phyloP scores from a whole-genome alignment of 2,113 vertebrate species.

The Apodemus speciosus region DNA sequence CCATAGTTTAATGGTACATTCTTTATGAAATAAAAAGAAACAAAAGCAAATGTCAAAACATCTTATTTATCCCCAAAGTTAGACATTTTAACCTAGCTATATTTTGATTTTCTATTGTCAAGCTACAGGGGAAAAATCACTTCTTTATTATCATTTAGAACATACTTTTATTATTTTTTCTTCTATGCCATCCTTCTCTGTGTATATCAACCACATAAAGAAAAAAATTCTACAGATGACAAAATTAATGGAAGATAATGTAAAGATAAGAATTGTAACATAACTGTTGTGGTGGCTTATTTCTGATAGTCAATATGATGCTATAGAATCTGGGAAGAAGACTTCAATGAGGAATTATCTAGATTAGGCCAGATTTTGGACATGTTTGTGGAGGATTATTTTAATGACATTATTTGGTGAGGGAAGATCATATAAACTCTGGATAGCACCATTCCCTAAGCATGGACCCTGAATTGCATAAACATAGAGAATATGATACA shows the following conservation, averaged over 20 bases:
- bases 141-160: slow-evolving; percentile 38
- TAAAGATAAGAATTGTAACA: slow-evolving; percentile 3
- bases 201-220: background rate
- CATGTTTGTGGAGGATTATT: background rate
- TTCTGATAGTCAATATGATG: background rate
- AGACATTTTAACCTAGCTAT: background rate
- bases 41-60: slow-evolving; percentile 54
- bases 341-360: background rate
- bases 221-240: background rate
- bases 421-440: background rate
- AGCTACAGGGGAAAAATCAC: background rate
- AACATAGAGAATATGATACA: background rate
- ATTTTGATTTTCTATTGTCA: background rate
- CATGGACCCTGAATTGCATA: background rate
- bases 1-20: slow-evolving; percentile 46
- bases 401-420: background rate
- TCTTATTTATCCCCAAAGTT: slow-evolving; percentile 34
- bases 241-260: background rate
- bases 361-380: background rate
- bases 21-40: slow-evolving; percentile 50
- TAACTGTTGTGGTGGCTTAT: background rate
- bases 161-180: background rate
- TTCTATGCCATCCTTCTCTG: background rate
- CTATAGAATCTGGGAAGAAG: background rate
- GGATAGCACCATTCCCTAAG: no score